Conservation (phyloP, 2,888 invertebrate genomes). For the Mythimna loreyi region DNA sequence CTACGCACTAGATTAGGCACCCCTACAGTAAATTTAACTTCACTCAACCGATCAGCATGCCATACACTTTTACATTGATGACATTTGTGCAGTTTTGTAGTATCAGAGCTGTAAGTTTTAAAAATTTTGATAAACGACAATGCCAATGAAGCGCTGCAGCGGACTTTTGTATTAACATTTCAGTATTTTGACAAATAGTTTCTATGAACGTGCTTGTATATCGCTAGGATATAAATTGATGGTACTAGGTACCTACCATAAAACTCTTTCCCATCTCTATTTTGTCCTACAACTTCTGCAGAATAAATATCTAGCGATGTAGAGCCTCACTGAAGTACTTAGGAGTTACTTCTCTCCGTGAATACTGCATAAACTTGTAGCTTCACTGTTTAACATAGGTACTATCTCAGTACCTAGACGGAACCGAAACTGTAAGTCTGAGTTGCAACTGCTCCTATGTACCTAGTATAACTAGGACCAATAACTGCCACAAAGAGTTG, state of each 20-base stretch:
- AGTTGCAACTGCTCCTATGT: constrained; percentile 9
- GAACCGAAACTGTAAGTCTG: constrained; percentile 24
- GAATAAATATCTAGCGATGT: constrained; percentile 4
- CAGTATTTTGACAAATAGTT: too few species aligned
- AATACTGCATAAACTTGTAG: constrained; percentile 45
- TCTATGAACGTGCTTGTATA: too few species aligned
- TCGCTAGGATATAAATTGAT: too few species aligned
- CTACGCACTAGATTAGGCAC: too few species aligned
- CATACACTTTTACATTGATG: too few species aligned
- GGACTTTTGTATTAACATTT: too few species aligned
- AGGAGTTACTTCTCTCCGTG: constrained; percentile 10
- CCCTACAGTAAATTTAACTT: too few species aligned
- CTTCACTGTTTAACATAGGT: constrained; percentile 15
- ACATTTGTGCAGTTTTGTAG: too few species aligned
- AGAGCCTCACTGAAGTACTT: constrained; percentile 4
- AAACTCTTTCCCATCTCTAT: not conserved
- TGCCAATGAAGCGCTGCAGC: too few species aligned
- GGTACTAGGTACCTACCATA: not conserved
- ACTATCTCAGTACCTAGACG: not conserved
- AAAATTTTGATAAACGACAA: too few species aligned
- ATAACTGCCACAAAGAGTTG: constrained; percentile 39
- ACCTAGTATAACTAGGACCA: constrained; percentile 10
- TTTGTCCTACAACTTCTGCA: constrained; percentile 7
- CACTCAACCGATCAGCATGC: too few species aligned
- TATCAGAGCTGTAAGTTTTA: too few species aligned